Evolutionary conservation across 2,797 vertebrate species (phyloP).

Genomic region (Pipistrellus nathusii): DNA sequence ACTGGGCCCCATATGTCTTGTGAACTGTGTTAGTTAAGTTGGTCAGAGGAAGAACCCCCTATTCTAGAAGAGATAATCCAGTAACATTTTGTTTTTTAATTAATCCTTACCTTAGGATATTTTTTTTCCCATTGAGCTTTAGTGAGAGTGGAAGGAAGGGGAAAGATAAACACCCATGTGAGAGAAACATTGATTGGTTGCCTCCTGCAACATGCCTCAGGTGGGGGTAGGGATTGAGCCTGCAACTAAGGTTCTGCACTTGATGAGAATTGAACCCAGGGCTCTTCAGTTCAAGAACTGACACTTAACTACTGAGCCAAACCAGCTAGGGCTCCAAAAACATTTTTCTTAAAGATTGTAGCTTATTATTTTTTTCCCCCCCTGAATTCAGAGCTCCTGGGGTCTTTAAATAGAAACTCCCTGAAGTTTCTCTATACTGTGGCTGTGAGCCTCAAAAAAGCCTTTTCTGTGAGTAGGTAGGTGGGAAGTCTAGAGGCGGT

Average conservation of each 20-base stretch:
- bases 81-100: not conserved
- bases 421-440: not conserved
- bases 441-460: not conserved
- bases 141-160: too few relatives aligned
- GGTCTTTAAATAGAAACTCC: conserved; percentile 13
- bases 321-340: not conserved
- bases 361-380: not conserved
- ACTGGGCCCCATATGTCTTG: not conserved
- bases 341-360: not conserved
- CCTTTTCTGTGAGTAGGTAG: not conserved
- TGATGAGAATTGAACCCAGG: too few relatives aligned
- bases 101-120: too few relatives aligned
- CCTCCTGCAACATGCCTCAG: too few relatives aligned
- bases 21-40: not conserved
- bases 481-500: not conserved
- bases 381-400: not conserved
- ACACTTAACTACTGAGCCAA: too few relatives aligned
- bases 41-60: not conserved
- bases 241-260: too few relatives aligned
- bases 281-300: too few relatives aligned
- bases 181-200: too few relatives aligned
- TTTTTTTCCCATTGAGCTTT: too few relatives aligned
- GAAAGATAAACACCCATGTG: too few relatives aligned
- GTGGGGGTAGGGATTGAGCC: too few relatives aligned
- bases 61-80: conserved; percentile 10